Evolutionary conservation across 2,797 vertebrate species (phyloP).

Genomic region (Pristis pectinata): DNA sequence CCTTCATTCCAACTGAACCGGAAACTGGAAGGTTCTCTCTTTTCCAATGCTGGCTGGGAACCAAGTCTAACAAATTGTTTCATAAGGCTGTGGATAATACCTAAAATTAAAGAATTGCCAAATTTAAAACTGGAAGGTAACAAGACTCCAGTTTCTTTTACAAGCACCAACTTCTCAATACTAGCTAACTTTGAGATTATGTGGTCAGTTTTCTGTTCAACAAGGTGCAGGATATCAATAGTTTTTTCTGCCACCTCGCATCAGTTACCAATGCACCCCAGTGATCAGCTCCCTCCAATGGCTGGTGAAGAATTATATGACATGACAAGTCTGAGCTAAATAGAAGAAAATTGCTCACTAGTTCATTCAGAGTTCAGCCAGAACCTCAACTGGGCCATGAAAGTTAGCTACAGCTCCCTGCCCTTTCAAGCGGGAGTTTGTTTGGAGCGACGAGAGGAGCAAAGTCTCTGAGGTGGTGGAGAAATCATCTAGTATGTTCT

Average conservation of each 20-base stretch:
- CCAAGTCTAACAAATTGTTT: constrained; percentile 59
- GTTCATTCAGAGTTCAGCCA: background rate
- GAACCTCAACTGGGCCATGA: background rate
- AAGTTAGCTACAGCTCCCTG: background rate
- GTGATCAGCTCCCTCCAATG: background rate
- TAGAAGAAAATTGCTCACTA: background rate
- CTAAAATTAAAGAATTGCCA: constrained; percentile 51
- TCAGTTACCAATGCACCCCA: background rate
- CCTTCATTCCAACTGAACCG: constrained; percentile 63
- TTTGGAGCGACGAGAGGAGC: background rate
- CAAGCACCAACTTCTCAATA: background rate
- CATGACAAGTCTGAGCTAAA: background rate
- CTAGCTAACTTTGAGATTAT: background rate
- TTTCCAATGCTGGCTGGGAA: constrained; percentile 43
- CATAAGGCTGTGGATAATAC: constrained; percentile 62
- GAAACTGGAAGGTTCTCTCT: constrained; percentile 60
- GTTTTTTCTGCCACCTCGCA: background rate
- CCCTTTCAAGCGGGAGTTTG: background rate
- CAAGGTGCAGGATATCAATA: background rate
- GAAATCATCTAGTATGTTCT: background rate
- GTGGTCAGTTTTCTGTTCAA: background rate
- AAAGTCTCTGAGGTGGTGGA: background rate
- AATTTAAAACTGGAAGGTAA: background rate
- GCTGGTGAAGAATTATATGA: background rate
- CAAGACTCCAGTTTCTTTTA: background rate